Conservation (phyloP, 2,797 vertebrate species). For the Pipistrellus pipistrellus region DNA sequence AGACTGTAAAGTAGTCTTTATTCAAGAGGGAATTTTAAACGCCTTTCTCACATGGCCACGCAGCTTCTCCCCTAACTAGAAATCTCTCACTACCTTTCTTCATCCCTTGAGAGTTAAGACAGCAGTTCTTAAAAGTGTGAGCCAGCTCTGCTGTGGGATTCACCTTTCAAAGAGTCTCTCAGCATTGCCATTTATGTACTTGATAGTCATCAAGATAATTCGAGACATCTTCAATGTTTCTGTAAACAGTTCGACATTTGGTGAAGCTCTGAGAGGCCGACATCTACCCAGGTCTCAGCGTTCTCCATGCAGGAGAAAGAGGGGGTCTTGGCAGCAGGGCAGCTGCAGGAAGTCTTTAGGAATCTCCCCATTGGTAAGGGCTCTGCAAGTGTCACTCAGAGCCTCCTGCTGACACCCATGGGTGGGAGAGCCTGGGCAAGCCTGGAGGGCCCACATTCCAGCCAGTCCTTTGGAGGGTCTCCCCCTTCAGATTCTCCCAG, state of each 20-base stretch:
- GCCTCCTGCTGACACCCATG: not conserved
- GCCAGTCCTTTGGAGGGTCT: rapidly evolving
- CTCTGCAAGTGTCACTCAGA: not conserved
- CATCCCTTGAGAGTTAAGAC: not conserved
- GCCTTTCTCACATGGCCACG: not conserved
- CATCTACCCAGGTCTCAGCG: not conserved
- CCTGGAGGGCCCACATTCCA: not conserved
- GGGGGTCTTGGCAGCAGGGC: not conserved
- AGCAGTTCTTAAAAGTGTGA: not conserved
- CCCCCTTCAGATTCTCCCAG: not conserved
- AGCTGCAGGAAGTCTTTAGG: not conserved
- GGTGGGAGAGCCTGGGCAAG: not conserved
- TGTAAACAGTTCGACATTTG: not conserved
- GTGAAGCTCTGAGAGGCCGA: not conserved
- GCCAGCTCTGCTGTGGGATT: not conserved
- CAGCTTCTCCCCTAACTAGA: not conserved
- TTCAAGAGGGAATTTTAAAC: not conserved
- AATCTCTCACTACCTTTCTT: not conserved
- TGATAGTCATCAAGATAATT: not conserved
- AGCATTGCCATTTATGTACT: not conserved
- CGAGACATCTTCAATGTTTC: not conserved
- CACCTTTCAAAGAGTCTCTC: not conserved
- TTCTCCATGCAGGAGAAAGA: not conserved
- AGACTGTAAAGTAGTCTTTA: not conserved
- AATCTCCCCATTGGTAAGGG: not conserved